Conservation (phyloP, 2,797 vertebrate genomes). For the Bucorvus abyssinicus region DNA sequence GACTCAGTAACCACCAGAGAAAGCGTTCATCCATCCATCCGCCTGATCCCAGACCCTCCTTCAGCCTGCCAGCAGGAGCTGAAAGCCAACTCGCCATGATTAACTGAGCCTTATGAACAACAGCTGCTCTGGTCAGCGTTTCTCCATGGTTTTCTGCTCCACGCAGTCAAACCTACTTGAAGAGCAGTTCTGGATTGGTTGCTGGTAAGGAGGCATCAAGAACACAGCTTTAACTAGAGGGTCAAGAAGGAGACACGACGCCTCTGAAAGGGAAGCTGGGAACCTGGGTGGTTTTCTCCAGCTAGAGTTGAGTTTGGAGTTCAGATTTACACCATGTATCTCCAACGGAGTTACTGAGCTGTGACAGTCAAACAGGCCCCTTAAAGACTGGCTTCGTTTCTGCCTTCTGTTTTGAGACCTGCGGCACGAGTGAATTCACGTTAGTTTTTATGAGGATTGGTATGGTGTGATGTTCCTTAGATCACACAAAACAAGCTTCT, state of each 20-base stretch:
- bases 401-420: neutral
- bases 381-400: neutral
- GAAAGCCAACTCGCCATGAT: neutral
- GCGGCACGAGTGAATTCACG: accelerated
- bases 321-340: neutral
- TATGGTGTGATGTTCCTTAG: neutral
- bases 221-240: neutral
- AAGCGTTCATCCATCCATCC: neutral
- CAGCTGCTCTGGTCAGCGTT: neutral
- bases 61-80: neutral
- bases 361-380: neutral
- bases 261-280: neutral
- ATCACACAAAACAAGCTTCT: neutral
- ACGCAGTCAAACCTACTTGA: neutral
- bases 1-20: neutral
- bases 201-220: neutral
- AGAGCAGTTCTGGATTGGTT: neutral
- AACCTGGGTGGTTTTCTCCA: neutral
- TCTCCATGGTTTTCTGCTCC: neutral
- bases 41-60: neutral
- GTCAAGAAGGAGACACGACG: neutral
- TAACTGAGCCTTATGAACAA: neutral
- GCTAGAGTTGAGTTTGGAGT: neutral
- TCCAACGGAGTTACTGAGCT: neutral
- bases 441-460: neutral